These are phyloP conservation scores for Mallateleia sp. DNA, from an alignment of 2,888 invertebrate species.

Conservation along the genomic window DNA sequence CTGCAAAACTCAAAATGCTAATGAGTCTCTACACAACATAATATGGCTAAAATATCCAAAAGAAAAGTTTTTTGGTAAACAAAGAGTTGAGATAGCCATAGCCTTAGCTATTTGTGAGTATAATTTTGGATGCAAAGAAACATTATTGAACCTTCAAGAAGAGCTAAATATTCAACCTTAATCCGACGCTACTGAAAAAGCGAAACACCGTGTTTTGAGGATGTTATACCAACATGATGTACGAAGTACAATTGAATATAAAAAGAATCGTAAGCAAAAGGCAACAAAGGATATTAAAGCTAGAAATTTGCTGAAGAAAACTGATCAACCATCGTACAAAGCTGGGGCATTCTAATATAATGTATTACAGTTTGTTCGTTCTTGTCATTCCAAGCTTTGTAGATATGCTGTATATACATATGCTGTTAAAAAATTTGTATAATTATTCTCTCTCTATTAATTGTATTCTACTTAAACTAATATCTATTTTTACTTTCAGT, in stretches of 20 bases:
- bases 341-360: background rate
- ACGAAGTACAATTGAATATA: background rate
- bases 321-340: background rate
- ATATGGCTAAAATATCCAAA: slow-evolving; percentile 20
- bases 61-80: slow-evolving; percentile 41
- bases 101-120: slow-evolving; percentile 33
- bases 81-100: slow-evolving; percentile 24
- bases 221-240: background rate
- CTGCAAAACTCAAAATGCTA: slow-evolving; percentile 41
- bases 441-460: background rate
- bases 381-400: background rate
- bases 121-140: slow-evolving; percentile 31
- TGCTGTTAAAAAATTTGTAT: background rate
- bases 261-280: background rate
- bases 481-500: background rate
- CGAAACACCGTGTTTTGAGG: background rate
- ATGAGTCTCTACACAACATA: slow-evolving; percentile 31
- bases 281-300: background rate
- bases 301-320: background rate
- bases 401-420: background rate
- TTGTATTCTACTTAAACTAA: background rate
- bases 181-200: background rate
- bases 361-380: background rate
- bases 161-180: background rate
- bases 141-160: background rate